Base-by-base conservation (phyloP, 2,797 vertebrate genomes). In the Anniella stebbinsi region DNA sequence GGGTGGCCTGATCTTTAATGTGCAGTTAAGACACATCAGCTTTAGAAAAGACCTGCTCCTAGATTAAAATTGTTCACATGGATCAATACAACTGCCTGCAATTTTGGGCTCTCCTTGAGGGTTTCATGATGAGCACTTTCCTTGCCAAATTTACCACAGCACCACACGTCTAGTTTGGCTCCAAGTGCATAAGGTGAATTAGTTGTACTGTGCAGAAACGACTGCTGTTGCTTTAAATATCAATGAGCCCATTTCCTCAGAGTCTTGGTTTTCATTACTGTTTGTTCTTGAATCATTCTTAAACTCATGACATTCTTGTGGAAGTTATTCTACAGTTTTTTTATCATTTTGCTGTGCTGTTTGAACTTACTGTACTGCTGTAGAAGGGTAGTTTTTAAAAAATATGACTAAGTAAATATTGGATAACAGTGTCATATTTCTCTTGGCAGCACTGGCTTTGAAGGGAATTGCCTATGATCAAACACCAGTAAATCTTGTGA, bases 401-500 rank as follows among this genome's bases (percentile, higher is more conserved):
- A 13, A 54, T 67, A 23, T 57, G 72, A 41, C 45, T 45, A 51
- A 33, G 25, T 18, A 41, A 25, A 25, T 72, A 73, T 6, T 54
- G 12, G 17, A 36, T 87, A 87, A 77, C n/a, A 93, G 30, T 10
- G 1, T 69, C 93, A 0, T 91, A 75, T 90, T 96, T 36, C 94
- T 88, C 93, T 77, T 54, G 89, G 11, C 95, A 99, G 99, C 99
- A 28, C 98, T 99, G 96, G 98, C 98, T 92, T 96, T 99, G 81
- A 99, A 99, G 97, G 98, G 98, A 87, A 98, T 99, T 57, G 97
- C 98, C 88, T 99, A 98, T 95, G 98, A 99, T 80, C 97, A 96
- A 23, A 93, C 96, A 23, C 96, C 98, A 36, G 95, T 99, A 89
- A 98, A 98, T 95, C 98, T 99, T 1, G 90, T 98, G 95, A 98